Evolutionary conservation across 1,140 invertebrate genomes (phyloP), one percentile per base, ranked within the genome.

Genomic region (Drosophila baimaii): DNA sequence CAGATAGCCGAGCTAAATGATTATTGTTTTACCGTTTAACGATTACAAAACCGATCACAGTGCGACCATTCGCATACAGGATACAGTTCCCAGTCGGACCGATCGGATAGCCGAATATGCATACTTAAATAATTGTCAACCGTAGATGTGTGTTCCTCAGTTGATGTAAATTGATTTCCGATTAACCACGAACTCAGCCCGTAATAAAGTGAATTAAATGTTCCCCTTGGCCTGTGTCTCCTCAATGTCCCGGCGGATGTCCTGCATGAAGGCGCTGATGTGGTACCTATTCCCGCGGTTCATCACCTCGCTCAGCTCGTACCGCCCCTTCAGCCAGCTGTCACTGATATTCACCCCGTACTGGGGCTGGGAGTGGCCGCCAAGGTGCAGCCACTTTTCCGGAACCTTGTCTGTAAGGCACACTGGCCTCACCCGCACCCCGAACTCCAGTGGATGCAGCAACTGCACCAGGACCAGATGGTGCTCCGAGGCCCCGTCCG

Each of bases 191-290:
- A 85, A 89, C 49, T 81, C 65, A 74, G 64, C 63, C 39, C 58
- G 81, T 81, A 89, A 88, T 88, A 88, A 89, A 89, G 74, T 70
- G 52, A 81, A 84, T 78, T 89, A 68, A 81, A 84, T 75, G 84
- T 88, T 89, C 8, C 13, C 37, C 33, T 29, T 57, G 13, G 21
- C 23, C 39, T 58, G n/a, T 35, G 27, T 39, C 7, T 47, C 21
- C 29, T 7, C 2, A 7, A 62, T 44, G 8, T 58, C 1, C 1
- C 15, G 8, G 19, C 0, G 8, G 3, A 77, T 69, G 10, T 23
- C 5, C 1, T 15, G 4, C 0, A 21, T 13, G 27, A 69, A 59
- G 8, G 3, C 13, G 15, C 21, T 9, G 13, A 54, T 52, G 39
- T 29, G 8, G 43, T 64, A 76, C 31, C 9, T 51, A 6, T 3